Percentiles rank a stretch among this genome's conserved stretches.
Evolutionary conservation across 2,888 invertebrate genomes (phyloP).

Genomic region (Tolmerus cingulatus): DNA sequence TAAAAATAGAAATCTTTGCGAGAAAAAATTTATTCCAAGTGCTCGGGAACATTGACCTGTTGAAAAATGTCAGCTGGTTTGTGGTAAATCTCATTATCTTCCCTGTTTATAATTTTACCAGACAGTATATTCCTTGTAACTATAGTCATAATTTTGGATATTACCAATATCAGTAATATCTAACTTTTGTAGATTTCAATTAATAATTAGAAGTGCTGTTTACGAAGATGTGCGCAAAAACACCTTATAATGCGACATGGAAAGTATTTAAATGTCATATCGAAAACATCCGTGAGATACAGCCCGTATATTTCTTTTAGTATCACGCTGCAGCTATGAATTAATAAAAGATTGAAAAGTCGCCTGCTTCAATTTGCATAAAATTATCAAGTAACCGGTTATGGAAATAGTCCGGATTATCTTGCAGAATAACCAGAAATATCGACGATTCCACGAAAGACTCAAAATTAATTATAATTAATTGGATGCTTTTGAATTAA

Average conservation of each 20-base stretch:
- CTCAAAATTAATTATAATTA: background rate
- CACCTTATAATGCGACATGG: background rate
- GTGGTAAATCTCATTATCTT: background rate
- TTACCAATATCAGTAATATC: background rate
- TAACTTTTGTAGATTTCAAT: background rate
- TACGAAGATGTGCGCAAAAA: background rate
- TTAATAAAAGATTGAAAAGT: conserved; percentile 3
- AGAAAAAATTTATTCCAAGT: background rate
- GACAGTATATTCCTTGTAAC: background rate
- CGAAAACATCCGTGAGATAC: background rate
- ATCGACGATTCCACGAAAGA: conserved; percentile 12
- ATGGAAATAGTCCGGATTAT: conserved; percentile 5
- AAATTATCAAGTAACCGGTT: conserved; percentile 10
- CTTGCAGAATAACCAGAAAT: conserved; percentile 8
- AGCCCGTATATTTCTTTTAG: background rate
- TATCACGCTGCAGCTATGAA: conserved; percentile 1
- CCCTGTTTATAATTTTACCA: background rate
- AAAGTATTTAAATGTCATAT: background rate
- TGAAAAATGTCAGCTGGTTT: background rate
- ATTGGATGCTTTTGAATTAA: background rate
- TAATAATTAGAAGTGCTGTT: background rate
- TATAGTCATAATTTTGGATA: background rate
- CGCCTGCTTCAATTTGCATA: conserved; percentile 6
- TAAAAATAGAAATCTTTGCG: background rate
- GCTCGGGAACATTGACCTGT: background rate